Evolutionary conservation across 2,113 vertebrate species (phyloP), one percentile per base, ranked within the genome.

Genomic region (Mobula hypostoma): DNA sequence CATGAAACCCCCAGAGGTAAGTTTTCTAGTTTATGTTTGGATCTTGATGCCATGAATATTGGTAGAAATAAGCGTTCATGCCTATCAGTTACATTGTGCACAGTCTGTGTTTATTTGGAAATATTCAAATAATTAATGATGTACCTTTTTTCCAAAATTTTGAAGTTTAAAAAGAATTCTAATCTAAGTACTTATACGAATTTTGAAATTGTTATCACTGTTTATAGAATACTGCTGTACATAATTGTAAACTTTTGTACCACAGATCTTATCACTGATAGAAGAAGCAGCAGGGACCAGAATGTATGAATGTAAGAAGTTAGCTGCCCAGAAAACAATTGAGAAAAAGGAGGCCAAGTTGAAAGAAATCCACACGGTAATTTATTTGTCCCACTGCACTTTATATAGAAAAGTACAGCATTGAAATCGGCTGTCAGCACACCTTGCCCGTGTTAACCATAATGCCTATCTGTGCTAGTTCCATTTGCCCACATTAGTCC

Each of bases 1-100:
- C 95, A 99, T 99, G 99, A 99, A 99, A 94, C 99, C 99, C 94
- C 96, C 97, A 94, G 99, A 99, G 98, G 99, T 99, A 97, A 97
- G 66, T 66, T 70, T 90, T 68, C 27, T 74, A 93, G 36, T 93
- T 93, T 92, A 9, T 74, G 4, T 93, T 17, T 74, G 24, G 0
- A 2, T 21, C 36, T 21, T 72, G 63, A 74, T 76, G 36, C 68
- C 11, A 48, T 93, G 66, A 92, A 92, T 92, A 92, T 72, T 4
- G 40, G 7, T 32, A 36, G 1, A 93, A 76, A 11, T 9, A 12
- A 2, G 48, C 3, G 48, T 87, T 87, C 80, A 83, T 24, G 7
- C 19, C 24, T 56, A 58, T 58, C 80, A 83, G 7, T 83, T 83
- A 83, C 0, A 83, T 0, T 2, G 1, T 56, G 6, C 17, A 56